Base-by-base conservation (phyloP, 2,797 vertebrate species). In the Pelodytes ibericus region DNA sequence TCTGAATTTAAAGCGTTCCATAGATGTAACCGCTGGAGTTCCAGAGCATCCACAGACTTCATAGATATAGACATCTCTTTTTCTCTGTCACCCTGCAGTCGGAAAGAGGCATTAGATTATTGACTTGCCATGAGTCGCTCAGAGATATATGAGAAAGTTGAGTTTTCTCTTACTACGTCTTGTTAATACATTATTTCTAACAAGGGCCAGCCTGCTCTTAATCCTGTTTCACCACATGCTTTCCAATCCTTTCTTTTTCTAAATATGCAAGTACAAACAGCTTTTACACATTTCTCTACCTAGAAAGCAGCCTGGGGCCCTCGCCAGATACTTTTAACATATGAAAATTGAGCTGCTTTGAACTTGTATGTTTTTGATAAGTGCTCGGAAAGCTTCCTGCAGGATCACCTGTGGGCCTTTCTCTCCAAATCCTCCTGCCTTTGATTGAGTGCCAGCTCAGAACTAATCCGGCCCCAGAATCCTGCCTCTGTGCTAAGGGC, bases 281-380 rank as follows among this genome's bases (percentile, higher is more conserved):
- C 91, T 94, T 91, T 90, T 90, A 91, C 89, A 86, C 90, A 89
- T 77, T 89, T 87, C 90, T 92, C 91, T 91, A 94, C 92, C 92
- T 93, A 91, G 91, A 93, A 95, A 96, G 90, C 89, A 90, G 92
- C 94, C 94, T 51, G 83, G 86, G 94, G 93, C 94, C 90, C 89
- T 91, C 91, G 92, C 95, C 95, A 93, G 95, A 94, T 94, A 92
- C 90, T 92, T 93, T 92, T 95, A 95, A 93, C 95, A 94, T 94
- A 93, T 94, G 95, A 96, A 97, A 97, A 98, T 96, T 92, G 94
- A 96, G 94, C 90, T 89, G 91, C 98, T 99, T 98, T 99, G 96
- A 99, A 98, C 94, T 95, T 92, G 93, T 89, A 90, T 96, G 94
- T 96, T 97, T 97, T 96, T 96, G 95, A 98, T 99, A 98, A 96